Percentiles rank a stretch among this genome's conserved stretches.
phyloP scores from a whole-genome alignment of 1,140 invertebrate species.

The Mesaphorura yosii region DNA sequence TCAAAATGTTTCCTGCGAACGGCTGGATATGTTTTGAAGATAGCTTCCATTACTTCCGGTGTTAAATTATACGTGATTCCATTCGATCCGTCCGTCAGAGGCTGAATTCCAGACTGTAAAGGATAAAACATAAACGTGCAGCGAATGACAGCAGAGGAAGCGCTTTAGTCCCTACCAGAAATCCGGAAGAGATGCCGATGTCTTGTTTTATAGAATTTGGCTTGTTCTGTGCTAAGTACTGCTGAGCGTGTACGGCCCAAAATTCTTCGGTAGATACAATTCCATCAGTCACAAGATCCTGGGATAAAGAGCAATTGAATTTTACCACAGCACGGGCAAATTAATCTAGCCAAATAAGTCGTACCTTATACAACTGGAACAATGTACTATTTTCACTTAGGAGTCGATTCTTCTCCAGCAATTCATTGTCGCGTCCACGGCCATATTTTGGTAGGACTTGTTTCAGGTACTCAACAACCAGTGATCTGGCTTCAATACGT shows the following conservation, averaged over 20 bases:
- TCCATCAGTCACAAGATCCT: slow-evolving; percentile 86
- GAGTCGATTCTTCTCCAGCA: slow-evolving; percentile 70
- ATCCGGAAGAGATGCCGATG: slow-evolving; percentile 78
- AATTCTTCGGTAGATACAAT: slow-evolving; percentile 92
- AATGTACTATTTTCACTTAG: slow-evolving; percentile 41
- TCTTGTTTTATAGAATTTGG: slow-evolving; percentile 61
- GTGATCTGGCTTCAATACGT: slow-evolving; percentile 80
- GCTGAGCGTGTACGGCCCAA: slow-evolving; percentile 75
- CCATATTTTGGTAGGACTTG: slow-evolving; percentile 90
- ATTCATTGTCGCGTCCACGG: slow-evolving; percentile 80
- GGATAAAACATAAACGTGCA: slow-evolving; percentile 8
- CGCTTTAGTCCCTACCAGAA: slow-evolving; percentile 44
- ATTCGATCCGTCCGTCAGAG: slow-evolving; percentile 93
- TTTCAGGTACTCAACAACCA: slow-evolving; percentile 84
- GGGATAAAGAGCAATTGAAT: not conserved
- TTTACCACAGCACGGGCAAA: not conserved
- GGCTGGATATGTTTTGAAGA: slow-evolving; percentile 98
- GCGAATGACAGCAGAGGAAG: not conserved
- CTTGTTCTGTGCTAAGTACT: slow-evolving; percentile 44
- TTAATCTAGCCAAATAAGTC: not conserved
- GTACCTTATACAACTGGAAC: slow-evolving; percentile 43
- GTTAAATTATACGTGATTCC: slow-evolving; percentile 95
- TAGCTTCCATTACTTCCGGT: slow-evolving; percentile 89
- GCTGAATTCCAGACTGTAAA: slow-evolving; percentile 76
- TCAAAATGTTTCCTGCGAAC: slow-evolving; percentile 94